A percentile compares a stretch with the other conserved stretches of the same genome.
These are phyloP conservation scores for Neofelis nebulosa DNA, from an alignment of 2,113 vertebrate species.

Conservation along the genomic window DNA sequence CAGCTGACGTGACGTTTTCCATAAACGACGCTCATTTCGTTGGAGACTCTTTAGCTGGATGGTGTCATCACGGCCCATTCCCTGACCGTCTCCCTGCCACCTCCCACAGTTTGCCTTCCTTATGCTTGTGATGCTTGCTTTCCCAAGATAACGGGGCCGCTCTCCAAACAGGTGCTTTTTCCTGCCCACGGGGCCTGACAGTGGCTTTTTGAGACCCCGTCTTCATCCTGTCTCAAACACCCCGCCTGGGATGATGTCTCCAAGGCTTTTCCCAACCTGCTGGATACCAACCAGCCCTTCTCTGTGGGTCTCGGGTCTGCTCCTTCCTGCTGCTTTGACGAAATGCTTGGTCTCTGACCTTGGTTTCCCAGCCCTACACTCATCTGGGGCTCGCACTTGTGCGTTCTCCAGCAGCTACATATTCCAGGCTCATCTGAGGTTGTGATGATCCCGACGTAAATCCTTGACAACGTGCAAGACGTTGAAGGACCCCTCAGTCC, in stretches of 20 bases:
- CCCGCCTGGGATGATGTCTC: neutral
- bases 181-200: neutral
- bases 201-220: neutral
- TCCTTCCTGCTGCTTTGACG: neutral
- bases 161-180: accelerated
- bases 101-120: neutral
- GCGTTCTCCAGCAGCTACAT: neutral
- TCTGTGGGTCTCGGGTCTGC: neutral
- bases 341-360: neutral
- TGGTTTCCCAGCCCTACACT: neutral
- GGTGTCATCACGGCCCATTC: neutral
- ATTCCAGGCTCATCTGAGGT: neutral
- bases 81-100: neutral
- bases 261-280: neutral
- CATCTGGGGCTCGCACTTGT: neutral
- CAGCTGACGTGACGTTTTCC: neutral
- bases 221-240: neutral
- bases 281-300: neutral
- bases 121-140: neutral
- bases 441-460: neutral
- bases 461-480: neutral
- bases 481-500: neutral
- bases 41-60: neutral
- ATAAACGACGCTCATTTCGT: no score
- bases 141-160: neutral